These are phyloP conservation scores for Myxocyprinus asiaticus DNA, from an alignment of 2,113 vertebrate genomes.

Conservation along the genomic window DNA sequence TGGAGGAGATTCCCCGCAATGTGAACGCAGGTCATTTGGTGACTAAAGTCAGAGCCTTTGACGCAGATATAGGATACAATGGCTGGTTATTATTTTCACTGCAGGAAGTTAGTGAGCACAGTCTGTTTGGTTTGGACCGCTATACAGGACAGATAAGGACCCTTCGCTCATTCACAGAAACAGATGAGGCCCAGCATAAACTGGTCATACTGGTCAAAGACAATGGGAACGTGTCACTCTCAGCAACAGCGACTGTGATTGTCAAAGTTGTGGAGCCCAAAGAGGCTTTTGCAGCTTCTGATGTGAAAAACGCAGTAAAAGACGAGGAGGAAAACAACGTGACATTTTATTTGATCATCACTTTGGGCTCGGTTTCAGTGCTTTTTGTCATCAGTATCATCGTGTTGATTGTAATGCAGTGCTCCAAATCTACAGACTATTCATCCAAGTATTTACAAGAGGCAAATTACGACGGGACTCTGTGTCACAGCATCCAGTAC, in stretches of 20 bases:
- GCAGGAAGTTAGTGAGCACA: background rate
- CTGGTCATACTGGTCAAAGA: background rate
- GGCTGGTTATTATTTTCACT: background rate
- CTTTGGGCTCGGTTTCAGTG: background rate
- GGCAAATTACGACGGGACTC: background rate
- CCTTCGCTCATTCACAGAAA: conserved; percentile 3
- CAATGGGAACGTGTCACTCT: background rate
- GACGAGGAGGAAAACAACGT: background rate
- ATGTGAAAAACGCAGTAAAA: background rate
- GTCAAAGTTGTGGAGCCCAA: background rate
- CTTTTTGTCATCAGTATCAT: background rate
- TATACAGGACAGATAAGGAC: conserved; percentile 1
- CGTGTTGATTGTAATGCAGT: conserved; percentile 2
- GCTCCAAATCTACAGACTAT: background rate
- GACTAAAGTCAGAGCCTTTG: conserved; percentile 1
- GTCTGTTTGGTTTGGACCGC: background rate
- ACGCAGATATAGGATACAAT: background rate
- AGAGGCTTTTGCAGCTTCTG: background rate
- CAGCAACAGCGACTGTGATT: background rate
- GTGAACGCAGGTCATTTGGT: conserved; percentile 1
- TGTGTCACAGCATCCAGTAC: conserved; percentile 18
- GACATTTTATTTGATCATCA: conserved; percentile 2
- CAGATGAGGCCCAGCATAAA: background rate
- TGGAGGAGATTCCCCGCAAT: conserved; percentile 5
- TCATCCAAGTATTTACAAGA: background rate